These are phyloP conservation scores for Pyrocephalus nanus DNA, from an alignment of 2,797 vertebrate species.

Conservation along the genomic window DNA sequence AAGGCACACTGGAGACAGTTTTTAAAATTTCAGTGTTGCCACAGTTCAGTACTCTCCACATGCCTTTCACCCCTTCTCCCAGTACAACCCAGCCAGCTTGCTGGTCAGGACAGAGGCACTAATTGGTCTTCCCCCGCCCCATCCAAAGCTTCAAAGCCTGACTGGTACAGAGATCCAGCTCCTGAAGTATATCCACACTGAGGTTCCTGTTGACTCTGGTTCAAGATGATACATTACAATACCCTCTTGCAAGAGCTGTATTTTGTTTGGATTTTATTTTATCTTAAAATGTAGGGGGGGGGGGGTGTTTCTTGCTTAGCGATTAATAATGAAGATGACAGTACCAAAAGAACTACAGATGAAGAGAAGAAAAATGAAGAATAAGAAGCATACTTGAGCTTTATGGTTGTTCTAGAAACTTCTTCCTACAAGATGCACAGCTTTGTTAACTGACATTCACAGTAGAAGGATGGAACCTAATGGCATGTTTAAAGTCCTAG, in stretches of 20 bases:
- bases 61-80: fast-evolving
- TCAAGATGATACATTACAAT: neutral
- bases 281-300: neutral
- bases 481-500: neutral
- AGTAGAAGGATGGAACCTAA: neutral
- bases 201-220: neutral
- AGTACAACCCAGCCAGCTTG: neutral
- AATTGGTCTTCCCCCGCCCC: neutral
- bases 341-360: neutral
- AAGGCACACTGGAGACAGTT: neutral
- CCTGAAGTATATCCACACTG: neutral
- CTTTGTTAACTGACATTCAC: neutral
- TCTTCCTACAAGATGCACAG: neutral
- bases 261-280: no score
- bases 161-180: neutral
- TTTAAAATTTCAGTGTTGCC: neutral
- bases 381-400: neutral
- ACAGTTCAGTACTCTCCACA: neutral
- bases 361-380: neutral
- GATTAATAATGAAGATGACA: neutral
- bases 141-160: neutral
- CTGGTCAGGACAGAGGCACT: neutral
- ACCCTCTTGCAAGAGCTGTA: neutral
- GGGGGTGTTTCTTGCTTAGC: neutral
- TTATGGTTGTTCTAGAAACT: neutral